These are phyloP conservation scores for Clarias gariepinus DNA, from an alignment of 2,113 vertebrate genomes.

Conservation along the genomic window DNA sequence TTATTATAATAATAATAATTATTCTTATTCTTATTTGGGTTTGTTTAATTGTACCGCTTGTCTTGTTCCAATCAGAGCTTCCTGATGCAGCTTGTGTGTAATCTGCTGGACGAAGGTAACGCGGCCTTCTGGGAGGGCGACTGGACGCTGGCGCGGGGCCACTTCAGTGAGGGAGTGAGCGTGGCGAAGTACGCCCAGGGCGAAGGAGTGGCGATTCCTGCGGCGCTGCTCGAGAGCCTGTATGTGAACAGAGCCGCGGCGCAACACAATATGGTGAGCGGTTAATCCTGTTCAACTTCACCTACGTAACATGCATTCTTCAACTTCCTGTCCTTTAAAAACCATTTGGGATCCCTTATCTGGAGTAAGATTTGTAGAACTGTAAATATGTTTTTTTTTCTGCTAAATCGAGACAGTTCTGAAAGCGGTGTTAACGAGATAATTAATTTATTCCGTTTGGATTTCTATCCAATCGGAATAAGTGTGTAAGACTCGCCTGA, in stretches of 20 bases:
- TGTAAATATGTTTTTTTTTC: background rate
- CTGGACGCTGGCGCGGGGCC: slow-evolving; percentile 76
- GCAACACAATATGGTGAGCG: slow-evolving; percentile 88
- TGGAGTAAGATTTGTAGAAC: background rate
- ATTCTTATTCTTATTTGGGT: too few species aligned
- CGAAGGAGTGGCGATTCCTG: slow-evolving; percentile 78
- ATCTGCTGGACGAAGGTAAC: slow-evolving; percentile 89
- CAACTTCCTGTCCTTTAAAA: background rate
- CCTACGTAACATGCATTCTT: background rate
- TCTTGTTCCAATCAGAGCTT: slow-evolving; percentile 71
- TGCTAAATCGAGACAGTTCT: too few species aligned
- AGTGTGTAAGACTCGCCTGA: too few species aligned
- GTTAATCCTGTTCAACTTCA: background rate
- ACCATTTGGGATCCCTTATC: background rate
- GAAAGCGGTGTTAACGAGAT: too few species aligned
- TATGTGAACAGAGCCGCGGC: slow-evolving; percentile 87
- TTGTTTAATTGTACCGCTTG: background rate
- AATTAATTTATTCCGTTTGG: too few species aligned
- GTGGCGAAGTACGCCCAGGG: slow-evolving; percentile 81
- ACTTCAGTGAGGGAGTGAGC: slow-evolving; percentile 87
- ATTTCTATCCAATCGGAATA: too few species aligned
- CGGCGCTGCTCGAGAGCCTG: slow-evolving; percentile 82
- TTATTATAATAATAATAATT: too few species aligned
- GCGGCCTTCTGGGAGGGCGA: slow-evolving; percentile 80
- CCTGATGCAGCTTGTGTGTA: slow-evolving; percentile 84